A percentile compares a stretch with the other conserved stretches of the same genome.
These are phyloP conservation scores for Zelleria hepariella DNA, from an alignment of 2,888 invertebrate genomes.

Conservation along the genomic window DNA sequence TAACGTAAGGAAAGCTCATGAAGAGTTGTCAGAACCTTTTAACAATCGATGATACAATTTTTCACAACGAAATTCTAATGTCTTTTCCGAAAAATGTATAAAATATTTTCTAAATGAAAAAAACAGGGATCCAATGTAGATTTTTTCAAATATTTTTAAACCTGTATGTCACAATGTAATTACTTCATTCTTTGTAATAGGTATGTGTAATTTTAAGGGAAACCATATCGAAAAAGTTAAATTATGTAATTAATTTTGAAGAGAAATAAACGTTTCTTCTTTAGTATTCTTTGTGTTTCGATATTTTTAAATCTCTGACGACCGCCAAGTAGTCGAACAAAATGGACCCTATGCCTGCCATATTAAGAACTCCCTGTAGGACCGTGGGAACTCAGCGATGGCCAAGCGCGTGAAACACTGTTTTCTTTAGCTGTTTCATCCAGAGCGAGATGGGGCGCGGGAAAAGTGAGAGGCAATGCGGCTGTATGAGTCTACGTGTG, in stretches of 20 bases:
- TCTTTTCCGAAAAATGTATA: neutral
- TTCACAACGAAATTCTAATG: conserved; percentile 18
- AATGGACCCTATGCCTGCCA: too few species aligned
- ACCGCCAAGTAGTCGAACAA: too few species aligned
- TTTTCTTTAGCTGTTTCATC: too few species aligned
- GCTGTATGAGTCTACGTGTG: too few species aligned
- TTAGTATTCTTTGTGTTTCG: conserved; percentile 22
- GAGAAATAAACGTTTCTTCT: conserved; percentile 64
- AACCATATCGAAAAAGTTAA: conserved; percentile 63
- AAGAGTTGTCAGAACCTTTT: neutral
- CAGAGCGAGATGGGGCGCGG: too few species aligned
- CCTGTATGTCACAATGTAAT: too few species aligned
- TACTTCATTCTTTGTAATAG: neutral
- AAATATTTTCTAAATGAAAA: neutral
- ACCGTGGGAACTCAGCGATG: too few species aligned
- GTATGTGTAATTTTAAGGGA: conserved; percentile 29
- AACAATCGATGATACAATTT: neutral
- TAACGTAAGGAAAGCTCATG: neutral
- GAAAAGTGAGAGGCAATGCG: too few species aligned
- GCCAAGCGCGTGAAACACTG: too few species aligned
- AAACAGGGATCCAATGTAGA: neutral
- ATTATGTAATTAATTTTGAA: conserved; percentile 50
- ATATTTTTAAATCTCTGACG: neutral
- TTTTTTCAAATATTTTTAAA: too few species aligned
- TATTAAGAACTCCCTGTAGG: too few species aligned